phyloP scores from a whole-genome alignment of 2,113 vertebrate genomes.

The Pomatorhinus ruficollis region DNA sequence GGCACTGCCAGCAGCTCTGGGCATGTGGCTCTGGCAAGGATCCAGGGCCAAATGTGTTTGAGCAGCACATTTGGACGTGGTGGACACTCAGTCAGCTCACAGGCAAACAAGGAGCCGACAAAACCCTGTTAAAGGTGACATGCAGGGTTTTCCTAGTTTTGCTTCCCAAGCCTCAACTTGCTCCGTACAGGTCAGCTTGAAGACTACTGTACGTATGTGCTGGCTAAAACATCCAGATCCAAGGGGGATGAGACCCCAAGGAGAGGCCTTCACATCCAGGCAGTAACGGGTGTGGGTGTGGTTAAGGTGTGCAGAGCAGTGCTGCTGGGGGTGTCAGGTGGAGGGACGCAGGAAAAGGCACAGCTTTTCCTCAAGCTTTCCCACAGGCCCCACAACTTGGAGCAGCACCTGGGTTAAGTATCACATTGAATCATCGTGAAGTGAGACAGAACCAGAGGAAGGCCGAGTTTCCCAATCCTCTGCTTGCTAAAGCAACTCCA shows the following conservation, averaged over 20 bases:
- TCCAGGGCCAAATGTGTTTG: neutral
- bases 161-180: neutral
- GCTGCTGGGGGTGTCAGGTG: neutral
- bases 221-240: neutral
- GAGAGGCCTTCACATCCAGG: neutral
- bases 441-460: neutral
- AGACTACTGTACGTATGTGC: neutral
- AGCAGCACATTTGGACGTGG: neutral
- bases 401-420: neutral
- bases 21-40: neutral
- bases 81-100: neutral
- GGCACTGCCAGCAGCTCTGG: neutral
- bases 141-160: neutral
- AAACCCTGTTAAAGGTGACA: neutral
- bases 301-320: neutral
- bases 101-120: neutral
- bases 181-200: neutral
- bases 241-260: neutral
- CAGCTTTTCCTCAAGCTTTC: neutral
- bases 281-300: neutral
- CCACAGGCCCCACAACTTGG: neutral
- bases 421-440: fast-evolving
- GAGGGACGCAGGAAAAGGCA: neutral
- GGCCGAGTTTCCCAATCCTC: neutral
- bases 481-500: neutral